These are phyloP conservation scores for Drosophila repleta DNA, from an alignment of 1,140 invertebrate genomes.

Conservation along the genomic window DNA sequence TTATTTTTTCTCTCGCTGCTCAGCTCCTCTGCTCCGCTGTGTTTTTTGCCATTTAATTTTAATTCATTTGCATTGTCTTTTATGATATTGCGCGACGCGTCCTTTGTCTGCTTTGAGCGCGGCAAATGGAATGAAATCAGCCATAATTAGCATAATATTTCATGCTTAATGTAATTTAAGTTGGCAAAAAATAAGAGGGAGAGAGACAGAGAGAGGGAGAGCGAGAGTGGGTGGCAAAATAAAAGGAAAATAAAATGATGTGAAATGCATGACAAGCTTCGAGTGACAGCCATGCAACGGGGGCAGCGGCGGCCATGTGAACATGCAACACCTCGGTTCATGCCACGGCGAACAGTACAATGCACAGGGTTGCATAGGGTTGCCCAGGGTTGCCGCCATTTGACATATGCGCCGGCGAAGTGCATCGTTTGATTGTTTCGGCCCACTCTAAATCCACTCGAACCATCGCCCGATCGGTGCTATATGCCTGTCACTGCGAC, in stretches of 20 bases:
- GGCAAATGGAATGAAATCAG: constrained; percentile 75
- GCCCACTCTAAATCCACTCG: background rate
- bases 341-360: constrained; percentile 35
- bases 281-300: constrained; percentile 72
- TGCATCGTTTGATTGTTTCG: constrained; percentile 68
- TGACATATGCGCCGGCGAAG: constrained; percentile 74
- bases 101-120: constrained; percentile 48
- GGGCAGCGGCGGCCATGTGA: constrained; percentile 4
- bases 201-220: background rate
- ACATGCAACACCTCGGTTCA: constrained; percentile 2
- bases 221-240: background rate
- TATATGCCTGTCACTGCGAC: constrained; percentile 27
- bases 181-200: constrained; percentile 57
- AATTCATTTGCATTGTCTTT: constrained; percentile 81
- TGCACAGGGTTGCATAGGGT: too few relatives aligned
- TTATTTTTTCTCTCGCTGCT: constrained; percentile 16
- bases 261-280: constrained; percentile 37
- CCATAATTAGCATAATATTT: constrained; percentile 83
- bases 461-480: background rate
- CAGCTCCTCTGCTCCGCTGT: background rate
- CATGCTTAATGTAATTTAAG: constrained; percentile 83
- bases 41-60: constrained; percentile 70
- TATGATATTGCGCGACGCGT: constrained; percentile 30
- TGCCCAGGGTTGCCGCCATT: constrained; percentile 22
- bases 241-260: constrained; percentile 3